These are phyloP conservation scores for Microdon myrmicae DNA, from an alignment of 2,888 invertebrate genomes.

Conservation along the genomic window DNA sequence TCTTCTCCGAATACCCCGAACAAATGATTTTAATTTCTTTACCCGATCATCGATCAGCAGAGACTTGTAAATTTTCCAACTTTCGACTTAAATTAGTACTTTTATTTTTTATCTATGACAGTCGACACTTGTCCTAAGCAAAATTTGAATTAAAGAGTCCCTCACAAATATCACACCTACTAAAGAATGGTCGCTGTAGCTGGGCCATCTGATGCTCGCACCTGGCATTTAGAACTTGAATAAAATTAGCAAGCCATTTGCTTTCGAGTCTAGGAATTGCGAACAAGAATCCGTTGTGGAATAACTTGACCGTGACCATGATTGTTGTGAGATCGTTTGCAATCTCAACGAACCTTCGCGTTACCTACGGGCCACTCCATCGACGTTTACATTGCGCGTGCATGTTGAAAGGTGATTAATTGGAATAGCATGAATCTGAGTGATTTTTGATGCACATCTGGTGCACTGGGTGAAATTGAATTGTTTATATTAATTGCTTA, in stretches of 20 bases:
- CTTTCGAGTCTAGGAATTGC: conserved; percentile 30
- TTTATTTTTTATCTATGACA: conserved; percentile 35
- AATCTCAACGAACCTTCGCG: background rate
- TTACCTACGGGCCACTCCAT: background rate
- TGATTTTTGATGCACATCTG: conserved; percentile 59
- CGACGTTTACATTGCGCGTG: conserved; percentile 52
- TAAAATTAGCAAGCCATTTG: conserved; percentile 35
- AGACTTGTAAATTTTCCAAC: conserved; percentile 28
- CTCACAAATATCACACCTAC: no score
- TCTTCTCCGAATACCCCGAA: conserved; percentile 7
- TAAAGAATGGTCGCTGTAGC: background rate
- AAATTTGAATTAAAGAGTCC: no score
- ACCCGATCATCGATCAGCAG: conserved; percentile 8
- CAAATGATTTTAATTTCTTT: conserved; percentile 11
- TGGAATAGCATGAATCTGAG: conserved; percentile 16
- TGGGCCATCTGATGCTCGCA: conserved; percentile 1
- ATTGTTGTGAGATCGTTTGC: conserved; percentile 20
- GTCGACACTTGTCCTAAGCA: no score
- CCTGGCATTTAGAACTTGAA: conserved; percentile 45
- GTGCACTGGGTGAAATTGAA: conserved; percentile 66
- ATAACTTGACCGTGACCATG: conserved; percentile 40
- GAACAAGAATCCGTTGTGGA: conserved; percentile 24
- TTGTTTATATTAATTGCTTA: conserved; percentile 53
- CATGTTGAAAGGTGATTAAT: conserved; percentile 58
- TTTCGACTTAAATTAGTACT: conserved; percentile 23